Evolutionary conservation across 2,888 invertebrate genomes (phyloP), one percentile per base, ranked within the genome.

Genomic region (Drosophila infuscata): DNA sequence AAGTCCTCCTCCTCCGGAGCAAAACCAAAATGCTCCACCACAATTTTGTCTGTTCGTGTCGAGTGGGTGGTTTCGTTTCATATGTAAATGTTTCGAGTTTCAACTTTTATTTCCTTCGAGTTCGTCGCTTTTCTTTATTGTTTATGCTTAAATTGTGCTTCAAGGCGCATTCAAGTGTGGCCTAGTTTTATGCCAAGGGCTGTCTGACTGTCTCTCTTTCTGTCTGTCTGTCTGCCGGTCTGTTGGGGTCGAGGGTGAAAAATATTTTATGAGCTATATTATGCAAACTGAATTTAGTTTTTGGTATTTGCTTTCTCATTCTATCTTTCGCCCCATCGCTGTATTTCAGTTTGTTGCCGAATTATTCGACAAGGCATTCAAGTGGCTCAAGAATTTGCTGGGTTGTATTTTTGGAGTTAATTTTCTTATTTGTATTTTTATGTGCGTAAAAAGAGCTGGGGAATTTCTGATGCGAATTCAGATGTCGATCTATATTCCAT

Each of bases 191-290:
- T 43, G 32, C 38, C 49, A 3, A 38, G 7, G 20, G 20, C 53
- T n/a, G 65, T 30, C 43, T 51, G 11, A 2, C 12, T 25, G 29
- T 29, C 54, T 30, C 0, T 0, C 17, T 52, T 15, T 33, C n/a
- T 51, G 49, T 30, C 38, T 38, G 36, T 46, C 30, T n/a, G 29
- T 49, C 49, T 6, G 51, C 15, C 15, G 11, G 35, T 30, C 3
- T n/a, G n/a, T 11, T 20, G 53, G 52, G 72, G 35, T 53, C 36
- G 70, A 56, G 79, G 69, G 89, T 70, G 73, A 81, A 79, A 84
- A 84, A 85, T 89, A 82, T 89, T 89, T 89, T 85, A 85, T 89
- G 89, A 85, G 88, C 84, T 69, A 75, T 89, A 89, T 85, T 85
- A 85, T 85, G 84, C 82, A 89, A 85, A 85, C 89, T 80, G 88